phyloP scores from a whole-genome alignment of 1,140 invertebrate genomes.

The Agraylea sexmaculata region DNA sequence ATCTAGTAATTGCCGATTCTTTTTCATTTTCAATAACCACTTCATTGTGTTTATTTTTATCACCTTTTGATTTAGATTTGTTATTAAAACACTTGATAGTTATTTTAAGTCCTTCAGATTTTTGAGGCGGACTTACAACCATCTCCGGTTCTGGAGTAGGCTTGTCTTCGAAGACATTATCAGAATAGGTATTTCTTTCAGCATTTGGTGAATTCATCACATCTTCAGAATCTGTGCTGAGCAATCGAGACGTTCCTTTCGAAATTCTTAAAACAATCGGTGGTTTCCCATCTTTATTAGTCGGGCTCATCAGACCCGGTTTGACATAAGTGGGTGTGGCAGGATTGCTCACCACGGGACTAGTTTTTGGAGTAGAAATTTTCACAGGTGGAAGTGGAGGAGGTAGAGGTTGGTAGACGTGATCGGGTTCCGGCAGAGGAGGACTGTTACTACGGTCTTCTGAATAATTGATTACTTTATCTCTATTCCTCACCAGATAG shows the following conservation, averaged over 20 bases:
- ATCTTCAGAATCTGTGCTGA: conserved; percentile 50
- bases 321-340: conserved; percentile 29
- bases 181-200: conserved; percentile 35
- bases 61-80: conserved; percentile 33
- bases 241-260: conserved; percentile 48
- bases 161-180: conserved; percentile 32
- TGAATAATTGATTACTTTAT: conserved; percentile 40
- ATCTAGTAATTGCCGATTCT: conserved; percentile 10
- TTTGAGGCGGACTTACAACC: conserved; percentile 34
- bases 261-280: conserved; percentile 50
- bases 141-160: conserved; percentile 31
- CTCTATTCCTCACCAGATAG: conserved; percentile 35
- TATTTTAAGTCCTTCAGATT: conserved; percentile 38
- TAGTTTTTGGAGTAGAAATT: conserved; percentile 31
- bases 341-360: conserved; percentile 35
- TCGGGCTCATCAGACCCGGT: conserved; percentile 31
- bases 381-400: conserved; percentile 17
- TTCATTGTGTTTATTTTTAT: conserved; percentile 16
- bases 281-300: conserved; percentile 26
- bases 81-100: conserved; percentile 39
- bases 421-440: conserved; percentile 26
- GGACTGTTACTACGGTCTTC: conserved; percentile 40
- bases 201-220: conserved; percentile 38
- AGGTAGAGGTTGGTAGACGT: not conserved
- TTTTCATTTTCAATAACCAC: conserved; percentile 23